Conservation (phyloP, 2,888 invertebrate species). For the Lapara coniferarum region DNA sequence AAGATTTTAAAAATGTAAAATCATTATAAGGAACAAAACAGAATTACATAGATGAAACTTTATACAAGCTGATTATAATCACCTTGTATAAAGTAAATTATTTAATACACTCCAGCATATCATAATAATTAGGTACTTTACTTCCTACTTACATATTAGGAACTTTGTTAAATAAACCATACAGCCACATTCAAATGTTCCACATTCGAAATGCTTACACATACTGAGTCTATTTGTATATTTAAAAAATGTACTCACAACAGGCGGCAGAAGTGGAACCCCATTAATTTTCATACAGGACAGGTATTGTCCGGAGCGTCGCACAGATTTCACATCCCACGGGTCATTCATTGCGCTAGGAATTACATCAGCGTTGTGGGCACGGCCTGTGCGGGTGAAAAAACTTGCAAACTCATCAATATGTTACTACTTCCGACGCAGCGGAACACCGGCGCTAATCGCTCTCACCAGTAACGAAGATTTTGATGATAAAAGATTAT, state of each 20-base stretch:
- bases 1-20: not conserved
- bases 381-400: conserved; percentile 18
- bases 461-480: conserved; percentile 20
- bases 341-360: conserved; percentile 71
- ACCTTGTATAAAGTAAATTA: not conserved
- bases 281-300: conserved; percentile 90
- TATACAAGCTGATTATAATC: not conserved
- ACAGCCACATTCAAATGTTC: not conserved
- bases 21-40: not conserved
- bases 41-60: not conserved
- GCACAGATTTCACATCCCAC: conserved; percentile 77
- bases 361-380: conserved; percentile 37
- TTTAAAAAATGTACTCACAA: conserved; percentile 81
- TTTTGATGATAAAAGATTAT: conserved; percentile 34
- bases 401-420: conserved; percentile 35
- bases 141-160: not conserved
- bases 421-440: conserved; percentile 29
- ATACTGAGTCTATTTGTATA: not conserved
- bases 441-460: not conserved
- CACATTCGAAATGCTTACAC: not conserved
- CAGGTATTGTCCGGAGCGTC: conserved; percentile 75
- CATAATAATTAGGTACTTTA: not conserved
- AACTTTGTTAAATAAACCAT: not conserved
- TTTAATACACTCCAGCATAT: not conserved
- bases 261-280: conserved; percentile 88